These are phyloP conservation scores for Sternarchorhynchus goeldii DNA, from an alignment of 2,797 vertebrate genomes.

Conservation along the genomic window DNA sequence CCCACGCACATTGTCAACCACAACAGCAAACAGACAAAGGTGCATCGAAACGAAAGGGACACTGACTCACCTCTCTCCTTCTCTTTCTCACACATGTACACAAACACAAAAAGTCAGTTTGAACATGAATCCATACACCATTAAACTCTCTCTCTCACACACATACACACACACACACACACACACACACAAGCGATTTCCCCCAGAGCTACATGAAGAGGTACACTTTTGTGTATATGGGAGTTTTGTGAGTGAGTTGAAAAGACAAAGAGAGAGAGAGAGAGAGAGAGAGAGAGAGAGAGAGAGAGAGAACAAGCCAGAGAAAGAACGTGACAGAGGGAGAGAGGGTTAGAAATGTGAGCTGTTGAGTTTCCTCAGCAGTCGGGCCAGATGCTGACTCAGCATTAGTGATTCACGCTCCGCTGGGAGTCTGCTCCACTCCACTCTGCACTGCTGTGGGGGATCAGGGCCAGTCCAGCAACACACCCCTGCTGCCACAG, in stretches of 20 bases:
- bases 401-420: constrained; percentile 55
- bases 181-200: constrained; percentile 2
- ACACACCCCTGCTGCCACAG: constrained; percentile 7
- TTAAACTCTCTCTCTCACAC: background rate
- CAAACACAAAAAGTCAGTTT: background rate
- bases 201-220: background rate
- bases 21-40: constrained; percentile 39
- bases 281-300: background rate
- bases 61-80: constrained; percentile 3
- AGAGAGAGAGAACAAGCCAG: background rate
- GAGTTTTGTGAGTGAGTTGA: constrained; percentile 1
- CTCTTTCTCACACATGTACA: background rate
- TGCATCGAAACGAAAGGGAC: constrained; percentile 2
- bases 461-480: constrained; percentile 31
- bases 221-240: background rate
- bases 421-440: constrained; percentile 39
- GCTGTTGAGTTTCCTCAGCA: constrained; percentile 50
- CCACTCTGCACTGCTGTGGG: constrained; percentile 24
- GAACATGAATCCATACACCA: background rate
- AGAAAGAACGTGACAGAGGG: constrained; percentile 31
- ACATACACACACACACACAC: background rate
- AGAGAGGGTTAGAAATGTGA: constrained; percentile 45
- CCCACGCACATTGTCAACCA: constrained; percentile 30
- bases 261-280: background rate
- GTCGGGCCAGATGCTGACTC: constrained; percentile 54